Base-by-base conservation (phyloP, 2,888 invertebrate species). In the Tolmerus cingulatus region DNA sequence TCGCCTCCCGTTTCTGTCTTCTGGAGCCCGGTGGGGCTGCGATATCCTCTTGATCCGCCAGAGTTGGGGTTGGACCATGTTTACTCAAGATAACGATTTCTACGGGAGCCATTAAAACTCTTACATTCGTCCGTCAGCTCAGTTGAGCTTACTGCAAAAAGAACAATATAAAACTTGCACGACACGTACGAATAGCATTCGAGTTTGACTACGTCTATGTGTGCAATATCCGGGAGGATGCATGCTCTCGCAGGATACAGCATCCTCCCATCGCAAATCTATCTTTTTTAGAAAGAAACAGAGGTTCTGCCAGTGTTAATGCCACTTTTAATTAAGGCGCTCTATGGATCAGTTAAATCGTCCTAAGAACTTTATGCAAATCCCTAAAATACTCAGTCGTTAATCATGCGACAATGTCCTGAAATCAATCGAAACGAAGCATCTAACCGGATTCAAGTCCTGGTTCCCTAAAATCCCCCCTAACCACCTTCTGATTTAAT, bases 81-180 rank as follows among this genome's bases (percentile, higher is more conserved):
- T 79, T 79, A 30, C 79, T 79, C 51, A 79, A 79, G 79, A 79
- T 79, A 79, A 51, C 51, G 27, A 3, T 30, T 79, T 79, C 27
- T 51, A 79, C 51, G 51, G 79, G 79, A 79, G 79, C 79, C 79
- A 79, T 79, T 79, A 79, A 79, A 78, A 79, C 51, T 79, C 79
- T 79, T 79, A 46, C 79, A 79, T 79, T 79, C 30, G 27, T 79
- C 79, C 51, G 79, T 79, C 79, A 79, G 78, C 14, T 51, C 51
- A 12, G 19, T n/a, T 5, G 55, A 55, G 66, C 66, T 66, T 66
- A 27, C 27, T 2, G 14, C 66, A 66, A 66, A 66, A 66, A n/a
- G 51, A 19, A n/a, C 23, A 66, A 66, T 9, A 66, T 9, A 9
- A 46, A n/a, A 16, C 4, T 14, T 19, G 27, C 14, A 66, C 23